Conservation (phyloP, 2,888 invertebrate species). For the Stenodema calcarata region DNA sequence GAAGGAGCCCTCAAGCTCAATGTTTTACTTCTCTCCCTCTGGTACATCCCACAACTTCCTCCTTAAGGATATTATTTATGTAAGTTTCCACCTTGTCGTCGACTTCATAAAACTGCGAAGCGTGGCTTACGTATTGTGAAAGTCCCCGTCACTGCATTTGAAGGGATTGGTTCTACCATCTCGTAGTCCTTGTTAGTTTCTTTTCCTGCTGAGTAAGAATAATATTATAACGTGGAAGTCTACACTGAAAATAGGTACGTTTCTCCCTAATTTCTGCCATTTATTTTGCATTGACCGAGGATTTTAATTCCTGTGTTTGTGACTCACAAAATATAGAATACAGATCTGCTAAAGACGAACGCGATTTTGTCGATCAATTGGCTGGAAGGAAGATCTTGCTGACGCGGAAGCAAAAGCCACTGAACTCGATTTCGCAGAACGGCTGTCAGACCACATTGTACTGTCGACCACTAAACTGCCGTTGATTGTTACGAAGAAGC, state of each 20-base stretch:
- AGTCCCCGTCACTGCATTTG: background rate
- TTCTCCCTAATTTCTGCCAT: too few relatives aligned
- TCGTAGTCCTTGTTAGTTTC: too few relatives aligned
- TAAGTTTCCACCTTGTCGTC: background rate
- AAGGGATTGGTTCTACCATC: background rate
- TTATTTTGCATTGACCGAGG: too few relatives aligned
- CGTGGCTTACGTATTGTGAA: slow-evolving; percentile 2
- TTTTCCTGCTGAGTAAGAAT: too few relatives aligned
- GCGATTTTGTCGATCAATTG: too few relatives aligned
- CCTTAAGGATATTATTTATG: background rate
- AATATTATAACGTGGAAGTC: too few relatives aligned
- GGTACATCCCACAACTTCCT: background rate
- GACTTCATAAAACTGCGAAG: background rate
- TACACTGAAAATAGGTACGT: too few relatives aligned
- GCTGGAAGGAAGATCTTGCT: background rate
- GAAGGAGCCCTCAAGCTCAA: background rate
- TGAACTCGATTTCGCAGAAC: background rate
- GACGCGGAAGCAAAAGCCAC: background rate
- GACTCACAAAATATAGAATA: too few relatives aligned
- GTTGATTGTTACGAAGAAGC: background rate
- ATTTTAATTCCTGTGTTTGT: too few relatives aligned
- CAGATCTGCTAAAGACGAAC: too few relatives aligned
- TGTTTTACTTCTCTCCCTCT: background rate
- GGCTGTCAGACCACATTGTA: background rate
- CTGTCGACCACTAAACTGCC: background rate